phyloP scores from a whole-genome alignment of 35 echinoderm and acorn worm genomes.

The Apostichopus californicus region DNA sequence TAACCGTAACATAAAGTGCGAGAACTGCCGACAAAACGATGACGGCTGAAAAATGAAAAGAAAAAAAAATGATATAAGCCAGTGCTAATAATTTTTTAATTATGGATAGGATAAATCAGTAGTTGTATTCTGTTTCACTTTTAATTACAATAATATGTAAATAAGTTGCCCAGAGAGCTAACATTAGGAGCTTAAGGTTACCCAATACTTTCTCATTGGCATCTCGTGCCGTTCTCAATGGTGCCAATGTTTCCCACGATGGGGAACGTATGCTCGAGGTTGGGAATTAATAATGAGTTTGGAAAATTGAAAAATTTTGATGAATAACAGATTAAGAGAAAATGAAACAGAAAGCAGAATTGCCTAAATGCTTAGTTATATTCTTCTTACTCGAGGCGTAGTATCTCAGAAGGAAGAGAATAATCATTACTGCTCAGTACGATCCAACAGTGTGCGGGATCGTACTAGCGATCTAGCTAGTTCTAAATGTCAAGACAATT shows the following conservation, averaged over 20 bases:
- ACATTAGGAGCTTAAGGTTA: constrained; percentile 57
- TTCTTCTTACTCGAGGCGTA: neutral
- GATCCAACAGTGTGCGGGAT: no score
- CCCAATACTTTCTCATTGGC: constrained; percentile 5
- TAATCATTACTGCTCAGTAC: no score
- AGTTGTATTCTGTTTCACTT: constrained; percentile 55
- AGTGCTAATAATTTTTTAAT: constrained; percentile 12
- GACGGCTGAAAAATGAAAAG: neutral
- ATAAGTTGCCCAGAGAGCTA: constrained; percentile 48
- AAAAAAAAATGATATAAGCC: neutral
- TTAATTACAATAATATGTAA: constrained; percentile 60
- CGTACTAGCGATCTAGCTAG: no score
- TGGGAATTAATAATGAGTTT: constrained; percentile 40
- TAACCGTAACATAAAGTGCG: neutral
- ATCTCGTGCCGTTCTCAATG: constrained; percentile 7
- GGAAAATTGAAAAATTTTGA: constrained; percentile 1
- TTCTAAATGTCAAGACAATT: no score
- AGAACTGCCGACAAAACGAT: neutral
- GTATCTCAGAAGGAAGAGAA: neutral
- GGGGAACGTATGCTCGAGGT: constrained; percentile 33
- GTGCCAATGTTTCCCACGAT: constrained; percentile 48
- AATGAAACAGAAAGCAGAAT: neutral
- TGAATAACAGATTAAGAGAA: constrained; percentile 21
- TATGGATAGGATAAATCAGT: constrained; percentile 50
- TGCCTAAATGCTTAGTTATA: neutral